A percentile compares a stretch with the other conserved stretches of the same genome.
phyloP scores from a whole-genome alignment of 2,797 vertebrate species.

The Kryptopterus vitreolus region DNA sequence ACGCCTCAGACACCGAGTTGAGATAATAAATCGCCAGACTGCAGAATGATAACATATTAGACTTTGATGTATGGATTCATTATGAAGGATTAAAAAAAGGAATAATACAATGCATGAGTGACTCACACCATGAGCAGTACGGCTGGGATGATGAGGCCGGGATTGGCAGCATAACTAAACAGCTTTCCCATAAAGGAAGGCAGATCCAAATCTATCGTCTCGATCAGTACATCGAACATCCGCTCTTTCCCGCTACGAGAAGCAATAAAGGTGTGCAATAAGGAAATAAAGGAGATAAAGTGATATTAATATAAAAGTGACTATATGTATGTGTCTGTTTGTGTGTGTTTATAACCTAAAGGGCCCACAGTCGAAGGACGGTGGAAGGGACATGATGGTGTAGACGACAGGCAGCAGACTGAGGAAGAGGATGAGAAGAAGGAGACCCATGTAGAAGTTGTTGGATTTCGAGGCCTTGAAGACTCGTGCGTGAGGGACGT shows the following conservation, averaged over 20 bases:
- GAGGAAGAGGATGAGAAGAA: conserved; percentile 94
- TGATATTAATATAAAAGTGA: background rate
- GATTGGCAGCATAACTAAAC: conserved; percentile 91
- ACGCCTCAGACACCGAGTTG: conserved; percentile 89
- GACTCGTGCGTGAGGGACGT: conserved; percentile 92
- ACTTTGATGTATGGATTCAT: background rate
- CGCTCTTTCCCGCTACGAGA: conserved; percentile 83
- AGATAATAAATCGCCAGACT: conserved; percentile 97
- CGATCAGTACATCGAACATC: conserved; percentile 95
- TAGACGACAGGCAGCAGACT: conserved; percentile 95
- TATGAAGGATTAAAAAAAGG: background rate
- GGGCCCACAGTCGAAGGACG: conserved; percentile 96
- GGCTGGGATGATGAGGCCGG: conserved; percentile 94
- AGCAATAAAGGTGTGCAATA: conserved; percentile 11
- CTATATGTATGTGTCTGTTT: conserved; percentile 33
- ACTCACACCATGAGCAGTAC: conserved; percentile 85
- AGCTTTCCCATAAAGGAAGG: conserved; percentile 92
- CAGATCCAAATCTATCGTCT: conserved; percentile 90
- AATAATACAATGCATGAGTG: background rate
- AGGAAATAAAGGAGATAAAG: too few species aligned
- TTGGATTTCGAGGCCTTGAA: conserved; percentile 99
- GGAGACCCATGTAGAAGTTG: conserved; percentile 98
- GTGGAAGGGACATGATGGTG: conserved; percentile 94
- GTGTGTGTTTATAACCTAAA: conserved; percentile 81
- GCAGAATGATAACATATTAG: conserved; percentile 34